These are phyloP conservation scores for Crax fasciolata DNA, from an alignment of 2,797 vertebrate genomes.

Conservation along the genomic window DNA sequence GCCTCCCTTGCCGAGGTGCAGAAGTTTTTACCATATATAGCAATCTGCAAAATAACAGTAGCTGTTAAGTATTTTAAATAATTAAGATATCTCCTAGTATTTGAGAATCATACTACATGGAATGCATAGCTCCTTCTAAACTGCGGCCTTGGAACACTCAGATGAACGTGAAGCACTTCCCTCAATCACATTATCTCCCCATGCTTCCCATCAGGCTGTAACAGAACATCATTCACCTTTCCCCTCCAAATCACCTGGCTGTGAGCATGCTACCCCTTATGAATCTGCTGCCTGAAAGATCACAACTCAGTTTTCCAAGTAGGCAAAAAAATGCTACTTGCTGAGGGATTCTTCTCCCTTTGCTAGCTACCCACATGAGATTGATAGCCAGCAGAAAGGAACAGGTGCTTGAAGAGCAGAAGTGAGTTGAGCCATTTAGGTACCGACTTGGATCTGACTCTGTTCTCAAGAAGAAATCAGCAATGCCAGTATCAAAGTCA, in stretches of 20 bases:
- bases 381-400: background rate
- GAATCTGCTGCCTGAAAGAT: background rate
- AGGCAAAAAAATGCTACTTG: background rate
- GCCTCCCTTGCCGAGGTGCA: slow-evolving; percentile 93
- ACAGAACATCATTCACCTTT: background rate
- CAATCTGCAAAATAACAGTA: slow-evolving; percentile 87
- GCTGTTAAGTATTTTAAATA: background rate
- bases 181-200: background rate
- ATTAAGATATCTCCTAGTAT: background rate
- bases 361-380: background rate
- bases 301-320: background rate
- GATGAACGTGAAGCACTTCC: background rate
- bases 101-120: background rate
- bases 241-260: background rate
- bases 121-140: background rate
- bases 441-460: background rate
- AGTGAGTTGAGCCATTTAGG: background rate
- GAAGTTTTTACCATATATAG: slow-evolving; percentile 96
- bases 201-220: background rate
- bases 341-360: background rate
- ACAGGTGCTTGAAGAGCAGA: background rate
- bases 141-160: background rate
- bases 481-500: background rate
- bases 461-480: background rate
- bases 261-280: background rate